Evolutionary conservation across 2,797 vertebrate genomes (phyloP), one percentile per base, ranked within the genome.

Genomic region (Brachyalestes nurse): DNA sequence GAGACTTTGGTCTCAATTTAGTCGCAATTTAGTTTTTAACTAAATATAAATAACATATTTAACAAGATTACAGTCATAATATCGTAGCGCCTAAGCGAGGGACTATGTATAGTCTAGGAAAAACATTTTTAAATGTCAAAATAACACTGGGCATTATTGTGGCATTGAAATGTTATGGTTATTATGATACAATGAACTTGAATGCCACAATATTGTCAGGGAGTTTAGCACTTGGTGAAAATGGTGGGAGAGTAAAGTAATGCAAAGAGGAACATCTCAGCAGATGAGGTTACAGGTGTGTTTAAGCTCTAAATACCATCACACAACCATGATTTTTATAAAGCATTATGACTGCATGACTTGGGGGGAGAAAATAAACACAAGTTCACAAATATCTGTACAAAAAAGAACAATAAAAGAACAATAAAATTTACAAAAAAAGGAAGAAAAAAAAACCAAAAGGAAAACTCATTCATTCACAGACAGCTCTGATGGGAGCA

Each of bases 211-310:
- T 25, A 53, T 34, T n/a, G 69, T 66, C 64, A 77, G 61, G 53
- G 40, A 61, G 40, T 83, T 84, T 28, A 83, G 80, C 83, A 73
- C 55, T 73, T 82, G 45, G 75, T 81, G 82, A 78, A 82, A 72
- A 79, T 62, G 17, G 45, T 79, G 82, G 82, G 79, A 64, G 55
- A 77, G 74, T 77, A 84, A 64, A 64, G 72, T 81, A 91, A 93
- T 91, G 92, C 91, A 94, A 93, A 92, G 91, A 88, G 86, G 90
- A 93, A 92, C 90, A 89, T 89, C 91, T 92, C 76, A 77, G 88
- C 91, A 92, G 86, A 85, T 92, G 92, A 94, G 92, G 92, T 93
- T 92, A 92, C 92, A 93, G 88, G 89, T 92, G 90, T 92, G 89
- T 94, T 94, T 91, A 90, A 93, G 92, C 89, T 93, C 91, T 93